Base-by-base conservation (phyloP, 2,113 vertebrate species). In the Sorex fumeus region DNA sequence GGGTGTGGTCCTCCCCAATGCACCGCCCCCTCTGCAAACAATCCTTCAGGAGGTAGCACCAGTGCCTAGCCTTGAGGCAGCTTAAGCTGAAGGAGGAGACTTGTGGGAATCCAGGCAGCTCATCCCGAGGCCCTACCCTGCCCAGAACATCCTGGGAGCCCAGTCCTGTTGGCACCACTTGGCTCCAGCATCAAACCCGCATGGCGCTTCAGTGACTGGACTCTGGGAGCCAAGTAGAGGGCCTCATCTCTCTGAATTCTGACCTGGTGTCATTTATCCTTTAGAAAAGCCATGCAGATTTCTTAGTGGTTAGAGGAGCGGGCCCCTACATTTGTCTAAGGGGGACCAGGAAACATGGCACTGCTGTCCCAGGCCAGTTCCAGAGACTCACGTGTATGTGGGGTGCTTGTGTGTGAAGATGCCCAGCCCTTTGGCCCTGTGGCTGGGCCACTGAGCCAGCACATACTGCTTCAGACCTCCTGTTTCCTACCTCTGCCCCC, bases 211-310 rank as follows among this genome's bases (percentile, higher is more conserved):
- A 30, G 83, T 74, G 34, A 45, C 16, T 43, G 6, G 91, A 40
- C 25, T 71, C 62, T 69, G 60, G 69, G 74, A 80, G n/a, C 25
- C 36, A 84, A 36, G 81, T 90, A 70, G 84, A 94, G 91, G 94
- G 94, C 78, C 88, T 82, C 83, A 71, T 95, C 89, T 95, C 28
- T 95, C 88, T 97, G 92, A 74, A 95, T 82, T 96, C 97, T 94
- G 97, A 97, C 67, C 91, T 94, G 97, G 96, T 96, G 70, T 90
- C 96, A 97, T 93, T 96, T 95, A 95, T 92, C 84, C 78, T 88
- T 66, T 83, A 96, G 95, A 91, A 95, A 83, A 74, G 47, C 2
- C 76, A 93, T 70, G 47, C 82, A 0, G 97, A 97, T 95, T 96
- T 32, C 32, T 60, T 32, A 45, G 27, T 10, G 60, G 32, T 10